phyloP scores from a whole-genome alignment of 30 jellyfish, hydroid and myxozoan genomes.

The Hydractinia symbiolongicarpus region DNA sequence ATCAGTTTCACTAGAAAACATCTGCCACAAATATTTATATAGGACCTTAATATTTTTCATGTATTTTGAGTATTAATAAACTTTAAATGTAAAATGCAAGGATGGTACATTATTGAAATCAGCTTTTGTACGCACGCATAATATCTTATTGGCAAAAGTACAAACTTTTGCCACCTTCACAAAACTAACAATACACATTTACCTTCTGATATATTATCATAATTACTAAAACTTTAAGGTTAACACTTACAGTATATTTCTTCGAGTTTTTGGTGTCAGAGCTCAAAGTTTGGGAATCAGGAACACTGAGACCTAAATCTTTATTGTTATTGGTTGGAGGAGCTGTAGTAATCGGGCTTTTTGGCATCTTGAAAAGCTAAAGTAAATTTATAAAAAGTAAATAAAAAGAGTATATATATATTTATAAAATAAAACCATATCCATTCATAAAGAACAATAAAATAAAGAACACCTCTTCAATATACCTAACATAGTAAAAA shows the following conservation, averaged over 20 bases:
- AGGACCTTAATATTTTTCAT: too few relatives aligned
- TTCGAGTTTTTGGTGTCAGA: slow-evolving; percentile 66
- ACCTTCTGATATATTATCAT: too few relatives aligned
- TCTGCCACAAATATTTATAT: too few relatives aligned
- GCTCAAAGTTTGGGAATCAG: slow-evolving; percentile 79
- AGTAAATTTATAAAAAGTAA: background rate
- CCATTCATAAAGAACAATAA: background rate
- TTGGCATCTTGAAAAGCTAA: slow-evolving; percentile 17
- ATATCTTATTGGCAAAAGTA: too few relatives aligned
- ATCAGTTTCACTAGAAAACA: too few relatives aligned
- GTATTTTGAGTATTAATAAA: too few relatives aligned
- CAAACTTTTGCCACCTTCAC: too few relatives aligned
- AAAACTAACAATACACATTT: too few relatives aligned
- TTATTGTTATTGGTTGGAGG: slow-evolving; percentile 28
- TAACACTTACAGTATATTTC: slow-evolving; percentile 63
- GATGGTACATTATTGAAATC: too few relatives aligned
- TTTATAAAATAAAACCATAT: background rate
- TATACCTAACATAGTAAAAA: background rate
- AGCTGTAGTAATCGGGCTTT: slow-evolving; percentile 22
- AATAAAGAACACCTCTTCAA: background rate
- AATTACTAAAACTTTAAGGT: too few relatives aligned
- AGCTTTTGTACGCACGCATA: too few relatives aligned
- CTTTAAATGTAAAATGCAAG: too few relatives aligned
- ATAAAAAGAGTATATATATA: background rate
- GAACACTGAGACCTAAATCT: slow-evolving; percentile 91